A percentile compares a stretch with the other conserved stretches of the same genome.
These are phyloP conservation scores for Formicarius rufipectus DNA, from an alignment of 2,113 vertebrate genomes.

Conservation along the genomic window DNA sequence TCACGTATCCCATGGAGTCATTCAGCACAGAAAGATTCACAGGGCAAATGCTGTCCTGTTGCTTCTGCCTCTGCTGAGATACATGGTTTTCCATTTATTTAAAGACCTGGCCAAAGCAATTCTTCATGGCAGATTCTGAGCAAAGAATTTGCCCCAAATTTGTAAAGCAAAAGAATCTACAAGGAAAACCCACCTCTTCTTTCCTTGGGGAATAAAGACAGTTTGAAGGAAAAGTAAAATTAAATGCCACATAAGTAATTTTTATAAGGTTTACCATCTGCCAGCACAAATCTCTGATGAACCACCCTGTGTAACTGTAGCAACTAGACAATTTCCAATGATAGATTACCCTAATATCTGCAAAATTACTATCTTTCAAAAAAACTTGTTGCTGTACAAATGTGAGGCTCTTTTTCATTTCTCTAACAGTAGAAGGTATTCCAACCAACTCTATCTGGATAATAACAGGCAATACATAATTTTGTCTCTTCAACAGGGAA, in stretches of 20 bases:
- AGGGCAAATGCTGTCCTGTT: neutral
- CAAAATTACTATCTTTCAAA: neutral
- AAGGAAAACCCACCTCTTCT: neutral
- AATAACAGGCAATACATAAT: neutral
- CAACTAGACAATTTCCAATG: neutral
- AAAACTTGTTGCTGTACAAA: neutral
- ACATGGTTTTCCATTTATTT: neutral
- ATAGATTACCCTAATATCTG: neutral
- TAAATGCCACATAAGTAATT: neutral
- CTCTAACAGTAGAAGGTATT: neutral
- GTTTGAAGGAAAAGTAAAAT: neutral
- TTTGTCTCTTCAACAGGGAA: neutral
- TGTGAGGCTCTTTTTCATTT: neutral
- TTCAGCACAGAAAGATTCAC: neutral
- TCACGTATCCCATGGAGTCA: neutral
- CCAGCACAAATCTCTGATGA: neutral
- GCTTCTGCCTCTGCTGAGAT: neutral
- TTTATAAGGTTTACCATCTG: constrained; percentile 12
- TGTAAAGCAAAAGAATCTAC: neutral
- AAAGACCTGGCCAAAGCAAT: neutral
- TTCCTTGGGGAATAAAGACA: neutral
- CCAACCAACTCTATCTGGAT: neutral
- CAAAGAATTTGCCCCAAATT: neutral
- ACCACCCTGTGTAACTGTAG: neutral
- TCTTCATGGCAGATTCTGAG: neutral